Evolutionary conservation across 2,888 invertebrate species (phyloP).

Genomic region (Magallana nippona): DNA sequence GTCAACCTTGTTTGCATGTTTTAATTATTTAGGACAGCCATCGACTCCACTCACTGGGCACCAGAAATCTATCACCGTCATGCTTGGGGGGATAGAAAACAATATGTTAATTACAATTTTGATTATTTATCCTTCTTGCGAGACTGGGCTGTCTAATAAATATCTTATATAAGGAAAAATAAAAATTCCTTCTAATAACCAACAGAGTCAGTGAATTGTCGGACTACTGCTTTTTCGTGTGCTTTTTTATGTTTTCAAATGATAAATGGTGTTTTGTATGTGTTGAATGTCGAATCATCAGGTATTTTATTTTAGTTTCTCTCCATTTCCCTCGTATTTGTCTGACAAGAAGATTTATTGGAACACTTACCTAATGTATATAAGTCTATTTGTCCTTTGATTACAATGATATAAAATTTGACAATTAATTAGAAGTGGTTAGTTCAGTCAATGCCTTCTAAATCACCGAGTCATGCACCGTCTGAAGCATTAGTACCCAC

Average conservation of each 20-base stretch:
- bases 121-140: conserved; percentile 12
- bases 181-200: conserved; percentile 5
- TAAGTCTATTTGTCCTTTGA: conserved; percentile 17
- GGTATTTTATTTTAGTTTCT: not conserved
- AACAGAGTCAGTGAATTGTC: not conserved
- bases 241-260: not conserved
- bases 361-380: conserved; percentile 31
- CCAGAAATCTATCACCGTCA: conserved; percentile 27
- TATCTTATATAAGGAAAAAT: not conserved
- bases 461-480: conserved; percentile 10
- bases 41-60: not conserved
- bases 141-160: not conserved
- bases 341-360: conserved; percentile 24
- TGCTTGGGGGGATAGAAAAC: conserved; percentile 35
- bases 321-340: not conserved
- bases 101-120: conserved; percentile 31
- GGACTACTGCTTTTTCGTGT: not conserved
- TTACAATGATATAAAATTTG: conserved; percentile 31
- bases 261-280: conserved; percentile 26
- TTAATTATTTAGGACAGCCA: conserved; percentile 23
- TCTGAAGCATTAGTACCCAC: not conserved
- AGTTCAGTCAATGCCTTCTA: conserved; percentile 19
- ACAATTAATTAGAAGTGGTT: conserved; percentile 23
- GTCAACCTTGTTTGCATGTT: conserved; percentile 22
- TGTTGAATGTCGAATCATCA: conserved; percentile 22